These are phyloP conservation scores for Molanna angustata DNA, from an alignment of 2,888 invertebrate genomes.

Conservation along the genomic window DNA sequence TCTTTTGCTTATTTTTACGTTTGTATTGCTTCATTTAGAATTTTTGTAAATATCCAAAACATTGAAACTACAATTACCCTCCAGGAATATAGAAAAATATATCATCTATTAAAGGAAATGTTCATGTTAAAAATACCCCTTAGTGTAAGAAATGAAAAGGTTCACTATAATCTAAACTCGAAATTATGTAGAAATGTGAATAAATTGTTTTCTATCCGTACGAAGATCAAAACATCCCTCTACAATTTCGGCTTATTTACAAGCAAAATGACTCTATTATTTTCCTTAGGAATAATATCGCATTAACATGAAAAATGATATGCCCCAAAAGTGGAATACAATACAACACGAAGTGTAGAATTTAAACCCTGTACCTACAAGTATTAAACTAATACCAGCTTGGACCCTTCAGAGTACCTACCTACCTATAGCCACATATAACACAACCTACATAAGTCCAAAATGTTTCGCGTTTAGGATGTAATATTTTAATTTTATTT, in stretches of 20 bases:
- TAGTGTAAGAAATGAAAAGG: no score
- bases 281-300: constrained; percentile 26
- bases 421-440: no score
- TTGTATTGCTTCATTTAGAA: no score
- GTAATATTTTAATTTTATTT: constrained; percentile 13
- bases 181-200: constrained; percentile 21
- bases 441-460: no score
- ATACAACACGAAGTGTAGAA: constrained; percentile 14
- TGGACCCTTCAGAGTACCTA: background rate
- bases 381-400: no score
- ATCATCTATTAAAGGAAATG: no score
- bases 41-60: no score
- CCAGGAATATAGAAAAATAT: no score
- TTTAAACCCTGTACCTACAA: no score
- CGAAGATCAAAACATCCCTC: constrained; percentile 17
- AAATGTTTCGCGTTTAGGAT: constrained; percentile 11
- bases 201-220: constrained; percentile 29
- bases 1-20: no score
- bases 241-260: constrained; percentile 29
- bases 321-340: constrained; percentile 9
- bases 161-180: background rate
- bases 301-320: constrained; percentile 27
- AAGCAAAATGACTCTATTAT: constrained; percentile 31
- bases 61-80: no score
- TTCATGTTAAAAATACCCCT: no score